A percentile compares a stretch with the other conserved stretches of the same genome.
Conservation (phyloP, 1,140 invertebrate species). For the Drosophila seguyi region DNA sequence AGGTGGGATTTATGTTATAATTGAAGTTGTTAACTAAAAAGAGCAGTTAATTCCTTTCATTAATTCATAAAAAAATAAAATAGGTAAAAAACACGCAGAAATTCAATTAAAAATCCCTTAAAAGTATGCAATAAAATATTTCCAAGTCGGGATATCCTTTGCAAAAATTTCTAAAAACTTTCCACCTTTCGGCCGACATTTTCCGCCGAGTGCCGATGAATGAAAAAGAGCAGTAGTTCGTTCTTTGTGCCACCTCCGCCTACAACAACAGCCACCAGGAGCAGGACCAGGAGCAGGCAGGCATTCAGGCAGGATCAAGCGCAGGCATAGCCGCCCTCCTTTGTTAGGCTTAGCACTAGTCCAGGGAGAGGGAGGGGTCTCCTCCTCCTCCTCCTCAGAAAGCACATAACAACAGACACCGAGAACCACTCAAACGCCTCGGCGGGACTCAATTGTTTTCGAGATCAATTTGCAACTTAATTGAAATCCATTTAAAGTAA, state of each 20-base stretch:
- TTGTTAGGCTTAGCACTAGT: slow-evolving; percentile 50
- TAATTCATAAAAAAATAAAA: neutral
- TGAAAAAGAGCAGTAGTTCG: slow-evolving; percentile 47
- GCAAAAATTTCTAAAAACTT: too few relatives aligned
- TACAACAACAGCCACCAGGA: slow-evolving; percentile 11
- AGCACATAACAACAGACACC: slow-evolving; percentile 38
- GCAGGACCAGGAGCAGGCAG: neutral
- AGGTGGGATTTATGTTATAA: neutral
- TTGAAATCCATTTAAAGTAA: slow-evolving; percentile 85
- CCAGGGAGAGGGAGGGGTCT: slow-evolving; percentile 2
- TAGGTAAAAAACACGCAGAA: neutral
- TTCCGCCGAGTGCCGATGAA: slow-evolving; percentile 32
- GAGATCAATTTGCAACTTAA: slow-evolving; percentile 85
- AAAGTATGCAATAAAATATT: neutral
- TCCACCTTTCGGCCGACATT: slow-evolving; percentile 4
- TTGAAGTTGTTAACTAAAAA: neutral
- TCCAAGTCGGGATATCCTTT: neutral
- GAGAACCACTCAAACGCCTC: slow-evolving; percentile 73
- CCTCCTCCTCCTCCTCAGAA: slow-evolving; percentile 32
- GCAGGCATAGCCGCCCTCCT: slow-evolving; percentile 15
- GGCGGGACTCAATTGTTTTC: slow-evolving; percentile 80
- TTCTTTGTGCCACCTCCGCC: slow-evolving; percentile 11
- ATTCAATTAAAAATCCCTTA: neutral
- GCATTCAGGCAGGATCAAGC: slow-evolving; percentile 38
- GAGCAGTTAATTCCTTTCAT: neutral